These are phyloP conservation scores for Monochamus saltuarius DNA, from an alignment of 1,140 invertebrate species.

Conservation along the genomic window DNA sequence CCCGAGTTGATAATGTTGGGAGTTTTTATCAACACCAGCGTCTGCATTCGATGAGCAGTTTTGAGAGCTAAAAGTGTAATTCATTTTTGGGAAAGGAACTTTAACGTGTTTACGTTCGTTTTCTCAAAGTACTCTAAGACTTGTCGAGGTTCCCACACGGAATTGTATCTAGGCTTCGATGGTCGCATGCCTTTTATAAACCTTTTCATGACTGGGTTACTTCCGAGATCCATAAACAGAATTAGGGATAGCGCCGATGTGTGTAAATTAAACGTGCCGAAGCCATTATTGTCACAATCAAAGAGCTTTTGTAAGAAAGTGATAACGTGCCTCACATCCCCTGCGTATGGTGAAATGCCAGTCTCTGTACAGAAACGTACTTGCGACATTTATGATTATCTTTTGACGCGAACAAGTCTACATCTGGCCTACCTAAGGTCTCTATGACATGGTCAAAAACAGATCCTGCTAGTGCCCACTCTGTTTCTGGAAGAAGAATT, in stretches of 20 bases:
- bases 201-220: neutral
- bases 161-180: neutral
- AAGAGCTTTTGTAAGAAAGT: too few relatives aligned
- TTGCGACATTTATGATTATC: conserved; percentile 2
- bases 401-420: conserved; percentile 2
- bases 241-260: too few relatives aligned
- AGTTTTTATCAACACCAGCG: neutral
- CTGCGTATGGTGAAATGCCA: too few relatives aligned
- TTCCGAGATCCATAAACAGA: too few relatives aligned
- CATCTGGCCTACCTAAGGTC: conserved; percentile 4
- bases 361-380: conserved; percentile 4
- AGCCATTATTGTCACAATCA: too few relatives aligned
- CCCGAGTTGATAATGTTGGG: conserved; percentile 4
- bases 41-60: conserved; percentile 4
- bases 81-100: too few relatives aligned
- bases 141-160: neutral
- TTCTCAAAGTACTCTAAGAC: neutral
- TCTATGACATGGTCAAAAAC: neutral
- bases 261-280: too few relatives aligned
- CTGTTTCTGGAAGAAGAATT: neutral
- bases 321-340: too few relatives aligned
- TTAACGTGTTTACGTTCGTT: neutral
- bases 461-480: neutral
- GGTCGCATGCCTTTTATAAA: conserved; percentile 1
- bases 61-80: too few relatives aligned